Evolutionary conservation across 2,113 vertebrate genomes (phyloP).

Genomic region (Psettodes erumei): DNA sequence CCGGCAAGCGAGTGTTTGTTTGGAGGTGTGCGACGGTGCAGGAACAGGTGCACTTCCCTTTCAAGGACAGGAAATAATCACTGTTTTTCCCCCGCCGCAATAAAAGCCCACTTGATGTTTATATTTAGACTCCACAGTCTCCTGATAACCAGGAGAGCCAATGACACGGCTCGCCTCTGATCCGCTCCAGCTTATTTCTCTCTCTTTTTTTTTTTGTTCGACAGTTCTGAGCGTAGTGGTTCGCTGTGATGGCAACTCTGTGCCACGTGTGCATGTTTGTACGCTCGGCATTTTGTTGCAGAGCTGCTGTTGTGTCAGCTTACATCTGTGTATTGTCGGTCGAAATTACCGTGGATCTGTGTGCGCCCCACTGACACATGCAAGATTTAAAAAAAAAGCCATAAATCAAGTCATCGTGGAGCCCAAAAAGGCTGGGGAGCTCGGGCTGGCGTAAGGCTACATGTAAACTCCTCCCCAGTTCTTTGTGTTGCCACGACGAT

Average conservation of each 20-base stretch:
- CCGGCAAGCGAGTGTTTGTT: constrained; percentile 20
- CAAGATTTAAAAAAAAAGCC: constrained; percentile 28
- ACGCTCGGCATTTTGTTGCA: background rate
- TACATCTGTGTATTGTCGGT: constrained; percentile 1
- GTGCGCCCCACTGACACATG: constrained; percentile 21
- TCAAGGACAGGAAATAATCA: constrained; percentile 37
- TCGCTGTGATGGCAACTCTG: background rate
- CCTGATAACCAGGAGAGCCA: constrained; percentile 13
- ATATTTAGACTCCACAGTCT: constrained; percentile 36
- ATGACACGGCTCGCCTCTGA: background rate
- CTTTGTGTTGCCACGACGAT: constrained; percentile 6
- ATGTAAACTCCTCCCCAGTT: constrained; percentile 48
- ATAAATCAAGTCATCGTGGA: constrained; percentile 7
- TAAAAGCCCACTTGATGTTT: constrained; percentile 18
- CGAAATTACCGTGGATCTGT: background rate
- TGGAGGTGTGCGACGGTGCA: constrained; percentile 30
- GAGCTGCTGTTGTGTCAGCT: constrained; percentile 1
- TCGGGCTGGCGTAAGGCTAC: constrained; percentile 63
- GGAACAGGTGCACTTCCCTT: constrained; percentile 25
- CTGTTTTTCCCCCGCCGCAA: background rate
- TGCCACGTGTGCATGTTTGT: background rate
- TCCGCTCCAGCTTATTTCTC: background rate
- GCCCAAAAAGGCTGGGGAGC: background rate
- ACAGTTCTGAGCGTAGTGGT: constrained; percentile 20
- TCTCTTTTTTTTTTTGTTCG: background rate